Conservation (phyloP, 1,140 invertebrate species). For the Proctacanthus coquilletti region DNA sequence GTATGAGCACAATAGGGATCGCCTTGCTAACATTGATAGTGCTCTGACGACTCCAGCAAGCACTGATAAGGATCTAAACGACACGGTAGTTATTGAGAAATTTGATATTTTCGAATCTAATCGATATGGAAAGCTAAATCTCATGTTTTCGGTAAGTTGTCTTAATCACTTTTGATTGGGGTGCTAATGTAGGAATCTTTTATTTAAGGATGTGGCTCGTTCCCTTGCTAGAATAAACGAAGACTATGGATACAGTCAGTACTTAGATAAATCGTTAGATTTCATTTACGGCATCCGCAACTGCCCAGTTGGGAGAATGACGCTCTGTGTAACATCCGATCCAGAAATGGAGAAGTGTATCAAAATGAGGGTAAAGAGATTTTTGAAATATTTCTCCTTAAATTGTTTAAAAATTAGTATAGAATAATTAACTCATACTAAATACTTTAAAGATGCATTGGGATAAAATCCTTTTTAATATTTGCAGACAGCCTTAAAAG, state of each 20-base stretch:
- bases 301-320: constrained; percentile 66
- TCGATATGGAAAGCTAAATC: constrained; percentile 46
- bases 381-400: not conserved
- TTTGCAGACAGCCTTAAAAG: constrained; percentile 64
- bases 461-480: not conserved
- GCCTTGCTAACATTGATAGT: constrained; percentile 18
- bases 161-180: constrained; percentile 5
- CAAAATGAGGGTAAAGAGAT: constrained; percentile 68
- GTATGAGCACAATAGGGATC: constrained; percentile 12
- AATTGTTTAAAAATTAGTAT: not conserved
- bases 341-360: constrained; percentile 83
- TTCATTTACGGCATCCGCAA: constrained; percentile 55
- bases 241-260: constrained; percentile 46
- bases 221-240: constrained; percentile 42
- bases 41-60: constrained; percentile 18
- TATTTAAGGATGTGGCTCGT: constrained; percentile 50
- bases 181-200: not conserved
- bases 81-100: constrained; percentile 32
- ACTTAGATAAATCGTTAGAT: constrained; percentile 43
- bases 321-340: constrained; percentile 79
- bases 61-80: constrained; percentile 13
- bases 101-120: constrained; percentile 58
- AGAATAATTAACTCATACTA: too few relatives aligned
- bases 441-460: too few relatives aligned
- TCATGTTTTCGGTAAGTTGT: constrained; percentile 47